A percentile compares a stretch with the other conserved stretches of the same genome.
Conservation (phyloP, 2,888 invertebrate species). For the Apotomis betuletana region DNA sequence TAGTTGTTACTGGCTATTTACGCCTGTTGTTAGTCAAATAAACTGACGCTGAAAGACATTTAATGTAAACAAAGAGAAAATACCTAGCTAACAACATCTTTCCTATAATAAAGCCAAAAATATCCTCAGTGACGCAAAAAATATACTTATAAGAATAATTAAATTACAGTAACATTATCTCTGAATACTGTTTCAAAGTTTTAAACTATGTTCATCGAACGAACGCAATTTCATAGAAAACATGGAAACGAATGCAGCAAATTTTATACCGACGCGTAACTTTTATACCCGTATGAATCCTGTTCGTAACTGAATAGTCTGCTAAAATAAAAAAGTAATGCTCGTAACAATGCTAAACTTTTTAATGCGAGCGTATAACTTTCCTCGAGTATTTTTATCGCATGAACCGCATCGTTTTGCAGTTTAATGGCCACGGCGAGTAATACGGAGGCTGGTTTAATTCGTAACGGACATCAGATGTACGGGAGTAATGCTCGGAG, state of each 20-base stretch:
- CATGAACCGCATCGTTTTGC: slow-evolving; percentile 45
- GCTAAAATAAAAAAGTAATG: slow-evolving; percentile 16
- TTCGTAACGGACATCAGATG: slow-evolving; percentile 54
- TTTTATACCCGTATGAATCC: slow-evolving; percentile 15
- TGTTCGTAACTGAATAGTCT: slow-evolving; percentile 3
- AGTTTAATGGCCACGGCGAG: slow-evolving; percentile 43
- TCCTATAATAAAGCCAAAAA: too few relatives aligned
- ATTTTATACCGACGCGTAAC: slow-evolving; percentile 9
- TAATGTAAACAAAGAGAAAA: too few relatives aligned
- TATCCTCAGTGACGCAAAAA: too few relatives aligned
- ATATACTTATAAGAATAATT: too few relatives aligned
- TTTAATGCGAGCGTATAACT: slow-evolving; percentile 37
- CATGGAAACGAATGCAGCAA: slow-evolving; percentile 4
- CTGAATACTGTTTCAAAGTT: too few relatives aligned
- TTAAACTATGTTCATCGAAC: neutral
- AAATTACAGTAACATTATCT: too few relatives aligned
- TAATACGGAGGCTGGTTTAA: slow-evolving; percentile 57
- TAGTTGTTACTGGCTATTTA: too few relatives aligned
- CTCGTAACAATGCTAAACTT: slow-evolving; percentile 19
- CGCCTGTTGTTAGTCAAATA: too few relatives aligned
- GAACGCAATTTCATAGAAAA: slow-evolving; percentile 1
- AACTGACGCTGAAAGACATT: too few relatives aligned
- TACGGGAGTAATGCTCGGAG: slow-evolving; percentile 46
- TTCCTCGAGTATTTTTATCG: slow-evolving; percentile 40
- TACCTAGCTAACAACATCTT: too few relatives aligned